Percentiles rank a stretch among this genome's conserved stretches.
Conservation (phyloP, 2,888 invertebrate genomes). For the Ophioninae sp. region DNA sequence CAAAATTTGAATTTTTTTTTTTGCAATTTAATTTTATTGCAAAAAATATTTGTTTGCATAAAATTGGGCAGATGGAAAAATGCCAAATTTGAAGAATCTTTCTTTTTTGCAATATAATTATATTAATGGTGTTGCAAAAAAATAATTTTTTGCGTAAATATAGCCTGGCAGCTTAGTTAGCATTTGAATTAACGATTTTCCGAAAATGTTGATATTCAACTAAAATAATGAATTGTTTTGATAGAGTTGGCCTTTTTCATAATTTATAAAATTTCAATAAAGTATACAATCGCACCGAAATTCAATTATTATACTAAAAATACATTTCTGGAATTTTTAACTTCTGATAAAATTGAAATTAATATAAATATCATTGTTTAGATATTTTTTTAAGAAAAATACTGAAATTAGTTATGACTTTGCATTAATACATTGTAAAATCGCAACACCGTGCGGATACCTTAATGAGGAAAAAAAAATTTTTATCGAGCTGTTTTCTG, state of each 20-base stretch:
- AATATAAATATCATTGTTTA: not conserved
- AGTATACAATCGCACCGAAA: not conserved
- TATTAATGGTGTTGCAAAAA: no score
- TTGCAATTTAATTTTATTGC: no score
- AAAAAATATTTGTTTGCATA: no score
- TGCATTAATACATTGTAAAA: not conserved
- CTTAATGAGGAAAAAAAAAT: not conserved
- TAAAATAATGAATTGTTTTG: no score
- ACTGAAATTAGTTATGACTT: not conserved
- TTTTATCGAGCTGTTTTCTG: not conserved
- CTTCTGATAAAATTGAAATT: not conserved
- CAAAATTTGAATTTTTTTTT: no score
- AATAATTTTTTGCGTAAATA: not conserved
- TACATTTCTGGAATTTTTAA: not conserved
- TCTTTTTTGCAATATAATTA: no score
- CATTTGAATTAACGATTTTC: not conserved
- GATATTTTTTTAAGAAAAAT: not conserved
- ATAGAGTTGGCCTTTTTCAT: not conserved
- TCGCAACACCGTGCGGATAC: not conserved
- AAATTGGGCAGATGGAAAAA: no score
- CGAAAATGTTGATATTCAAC: not conserved
- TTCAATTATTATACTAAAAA: not conserved
- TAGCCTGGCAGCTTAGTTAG: not conserved
- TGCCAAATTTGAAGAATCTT: no score
- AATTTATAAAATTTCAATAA: not conserved